Evolutionary conservation across 1,140 invertebrate species (phyloP), one percentile per base, ranked within the genome.

Genomic region (Bombus huntii): DNA sequence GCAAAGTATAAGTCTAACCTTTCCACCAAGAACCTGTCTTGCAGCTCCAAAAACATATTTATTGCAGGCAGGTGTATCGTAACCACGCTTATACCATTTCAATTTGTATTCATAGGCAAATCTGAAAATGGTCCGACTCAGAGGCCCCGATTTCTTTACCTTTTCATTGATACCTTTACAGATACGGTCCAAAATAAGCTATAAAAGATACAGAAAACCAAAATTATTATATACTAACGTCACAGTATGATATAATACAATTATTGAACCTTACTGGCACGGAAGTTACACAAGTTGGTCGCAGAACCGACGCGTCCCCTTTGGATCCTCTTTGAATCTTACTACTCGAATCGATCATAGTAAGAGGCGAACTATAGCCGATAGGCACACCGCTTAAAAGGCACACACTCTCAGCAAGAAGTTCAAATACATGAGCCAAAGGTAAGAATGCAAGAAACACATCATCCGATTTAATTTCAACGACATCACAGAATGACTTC

Each of bases 391-490:
- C 99, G n/a, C 96, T 96, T 66, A 97, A 94, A 65, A 97, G 95
- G 91, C 97, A 97, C 25, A 97, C 96, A 89, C 96, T 97, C 92
- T 98, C 97, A 18, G 97, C 97, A 73, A 98, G 96, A 68, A 99
- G 96, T 95, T 99, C 99, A 90, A 99, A 98, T 3, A 99, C 99
- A 95, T 99, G 99, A 68, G 99, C 99, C 73, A 99, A 95, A 22
- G 99, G 99, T 80, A 99, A 96, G 95, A 99, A 99, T 65, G 98
- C 99, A 93, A 99, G 97, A 89, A 99, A 98, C 28, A 98, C 96
- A 93, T 99, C 99, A 84, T 97, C 96, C 1, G 96, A 94, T 92
- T 94, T 96, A 73, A 98, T 97, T 47, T 96, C 94, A 31, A 98
- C 97, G 68, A 97, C 97, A 92, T 98, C 97, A 57, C 97, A 97